Evolutionary conservation across 1,140 invertebrate genomes (phyloP), one percentile per base, ranked within the genome.

Genomic region (Asobara japonica): DNA sequence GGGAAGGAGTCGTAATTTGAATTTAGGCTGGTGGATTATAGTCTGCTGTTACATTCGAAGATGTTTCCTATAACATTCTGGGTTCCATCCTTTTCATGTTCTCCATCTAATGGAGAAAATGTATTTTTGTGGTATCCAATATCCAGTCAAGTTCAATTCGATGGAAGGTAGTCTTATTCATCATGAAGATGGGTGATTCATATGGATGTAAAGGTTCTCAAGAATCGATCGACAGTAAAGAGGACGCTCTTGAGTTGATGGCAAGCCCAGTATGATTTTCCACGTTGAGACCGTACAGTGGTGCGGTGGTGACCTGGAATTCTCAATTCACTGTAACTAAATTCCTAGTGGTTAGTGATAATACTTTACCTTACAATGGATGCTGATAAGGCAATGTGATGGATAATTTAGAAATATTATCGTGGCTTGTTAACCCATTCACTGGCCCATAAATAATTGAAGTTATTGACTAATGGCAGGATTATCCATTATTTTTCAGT

Each of bases 241-340:
- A 56, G 51, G 22, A 56, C 51, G 22, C 51, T 56, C 25, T 25
- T 22, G 11, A 56, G 20, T 56, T 56, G 20, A 56, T 56, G 8
- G 20, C 22, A 4, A 22, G 11, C 51, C 51, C 13, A 56, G 51
- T 56, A 22, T 56, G 22, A 56, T 56, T 56, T 56, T 22, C 51
- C 51, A 10, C 8, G 51, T 56, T 56, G 2, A 56, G 22, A 56
- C 51, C 25, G 18, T 3, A 61, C 60, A 30, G 29, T 62, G 27
- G 29, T 62, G 60, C 13, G 60, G 60, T 62, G 13, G 29, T 62
- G 60, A 62, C 60, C 60, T 62, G 60, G 60, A 30, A 62, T 62
- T 31, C 27, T 30, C 29, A 62, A 62, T 62, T 56, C 31, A 62
- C 60, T 62, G 6, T 30, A 31, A 62, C 27, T 16, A 16, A 62